Base-by-base conservation (phyloP, 2,797 vertebrate genomes). In the Microctenopoma stevenorrisi region DNA sequence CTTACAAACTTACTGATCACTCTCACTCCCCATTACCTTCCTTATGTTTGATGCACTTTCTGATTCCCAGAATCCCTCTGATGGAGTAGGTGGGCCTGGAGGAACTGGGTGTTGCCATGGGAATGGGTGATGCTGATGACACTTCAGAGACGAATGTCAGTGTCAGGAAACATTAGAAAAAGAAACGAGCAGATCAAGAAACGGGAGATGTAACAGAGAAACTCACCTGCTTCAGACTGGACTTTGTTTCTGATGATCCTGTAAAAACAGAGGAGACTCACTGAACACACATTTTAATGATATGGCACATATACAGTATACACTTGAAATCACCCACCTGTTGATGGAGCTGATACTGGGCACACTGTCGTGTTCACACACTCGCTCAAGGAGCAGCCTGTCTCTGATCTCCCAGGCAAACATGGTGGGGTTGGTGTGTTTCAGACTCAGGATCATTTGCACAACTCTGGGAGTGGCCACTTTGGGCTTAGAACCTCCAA, bases 391-490 rank as follows among this genome's bases (percentile, higher is more conserved):
- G 28, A 97, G 87, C 75, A 97, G 94, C 64, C 94, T 90, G 65
- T 97, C 95, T 84, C 95, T 93, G 92, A 97, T 97, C 90, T 97
- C 96, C 96, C 96, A 96, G 90, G 96, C 96, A 78, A 97, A 97
- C 95, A 97, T 96, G 81, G 93, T 95, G 83, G 96, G 96, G 68
- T 96, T 96, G 91, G 93, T 91, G 79, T 94, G 95, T 74, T 97
- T 97, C 85, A 97, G 96, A 33, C 95, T 94, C 12, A 96, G 93
- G 1, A 97, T 96, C 83, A 90, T 96, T 72, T 96, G 95, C 2
- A 97, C 96, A 44, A 97, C 96, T 93, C 88, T 95, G 83, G 96
- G 96, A 42, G 96, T 97, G 82, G 96, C 96, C 1, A 97, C 96
- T 94, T 97, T 97, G 94, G 96, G 96, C 85, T 97, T 97, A 51